Evolutionary conservation across 2,888 invertebrate genomes (phyloP).

Genomic region (Mesorhabditis belari): DNA sequence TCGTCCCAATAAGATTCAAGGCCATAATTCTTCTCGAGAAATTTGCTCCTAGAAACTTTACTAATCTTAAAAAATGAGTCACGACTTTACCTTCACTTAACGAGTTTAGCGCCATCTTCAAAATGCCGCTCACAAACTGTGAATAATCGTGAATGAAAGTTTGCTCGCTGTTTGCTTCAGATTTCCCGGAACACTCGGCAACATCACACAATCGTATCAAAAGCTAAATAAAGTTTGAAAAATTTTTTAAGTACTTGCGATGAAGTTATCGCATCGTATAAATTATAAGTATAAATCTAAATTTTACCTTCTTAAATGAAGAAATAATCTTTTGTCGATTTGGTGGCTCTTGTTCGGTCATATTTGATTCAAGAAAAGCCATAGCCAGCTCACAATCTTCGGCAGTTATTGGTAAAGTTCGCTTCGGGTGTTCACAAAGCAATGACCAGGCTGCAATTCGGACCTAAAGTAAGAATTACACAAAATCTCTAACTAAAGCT

Average conservation of each 20-base stretch:
- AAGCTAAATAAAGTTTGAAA: no score
- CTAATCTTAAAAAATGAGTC: not conserved
- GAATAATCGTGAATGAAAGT: not conserved
- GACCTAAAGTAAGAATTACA: constrained; percentile 14
- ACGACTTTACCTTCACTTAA: constrained; percentile 3
- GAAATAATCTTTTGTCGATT: constrained; percentile 20
- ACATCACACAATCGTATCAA: constrained; percentile 4
- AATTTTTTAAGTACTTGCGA: no score
- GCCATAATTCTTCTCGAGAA: constrained; percentile 26
- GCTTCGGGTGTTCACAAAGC: constrained; percentile 23
- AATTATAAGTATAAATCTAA: not conserved
- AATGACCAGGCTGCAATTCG: constrained; percentile 22
- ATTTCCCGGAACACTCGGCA: not conserved
- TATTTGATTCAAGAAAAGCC: constrained; percentile 18
- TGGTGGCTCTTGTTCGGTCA: constrained; percentile 22
- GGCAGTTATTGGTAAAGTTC: constrained; percentile 11
- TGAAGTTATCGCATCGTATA: no score
- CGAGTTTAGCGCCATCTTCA: constrained; percentile 17
- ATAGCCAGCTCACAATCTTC: constrained; percentile 17
- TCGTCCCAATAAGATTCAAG: constrained; percentile 15
- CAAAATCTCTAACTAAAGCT: no score
- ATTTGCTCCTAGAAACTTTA: constrained; percentile 13
- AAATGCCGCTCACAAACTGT: constrained; percentile 5
- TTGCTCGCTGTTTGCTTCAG: not conserved
- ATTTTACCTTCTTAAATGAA: constrained; percentile 14